These are phyloP conservation scores for Oncorhynchus mykiss DNA, from an alignment of 2,113 vertebrate genomes.

Conservation along the genomic window DNA sequence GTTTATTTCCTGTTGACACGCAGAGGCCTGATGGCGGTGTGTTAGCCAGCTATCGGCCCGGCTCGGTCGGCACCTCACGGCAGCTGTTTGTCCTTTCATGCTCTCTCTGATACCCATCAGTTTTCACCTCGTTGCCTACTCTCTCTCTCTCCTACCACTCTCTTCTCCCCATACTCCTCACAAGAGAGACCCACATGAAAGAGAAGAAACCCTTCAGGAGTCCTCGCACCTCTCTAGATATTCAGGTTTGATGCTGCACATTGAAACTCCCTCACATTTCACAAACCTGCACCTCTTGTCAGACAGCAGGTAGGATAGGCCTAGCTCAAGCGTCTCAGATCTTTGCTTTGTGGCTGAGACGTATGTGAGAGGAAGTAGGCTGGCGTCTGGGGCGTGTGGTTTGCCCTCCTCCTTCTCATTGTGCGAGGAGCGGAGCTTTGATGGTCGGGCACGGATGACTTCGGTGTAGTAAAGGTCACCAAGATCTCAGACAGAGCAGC, in stretches of 20 bases:
- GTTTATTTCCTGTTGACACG: too few relatives aligned
- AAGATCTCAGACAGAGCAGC: slow-evolving; percentile 2
- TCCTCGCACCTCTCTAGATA: slow-evolving; percentile 34
- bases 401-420: background rate
- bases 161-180: slow-evolving; percentile 1
- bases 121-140: too few relatives aligned
- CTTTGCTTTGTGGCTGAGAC: slow-evolving; percentile 24
- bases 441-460: background rate
- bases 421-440: slow-evolving; percentile 34
- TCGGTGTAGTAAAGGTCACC: slow-evolving; percentile 44
- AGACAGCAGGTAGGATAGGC: slow-evolving; percentile 23
- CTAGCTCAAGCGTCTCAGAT: slow-evolving; percentile 42
- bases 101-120: background rate
- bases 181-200: slow-evolving; percentile 48
- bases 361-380: slow-evolving; percentile 25
- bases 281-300: slow-evolving; percentile 25
- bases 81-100: background rate
- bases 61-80: too few relatives aligned
- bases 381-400: slow-evolving; percentile 18
- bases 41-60: too few relatives aligned
- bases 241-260: slow-evolving; percentile 31
- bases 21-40: too few relatives aligned
- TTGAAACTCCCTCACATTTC: slow-evolving; percentile 33
- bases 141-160: background rate
- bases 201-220: slow-evolving; percentile 43